These are phyloP conservation scores for Carassius carassius DNA, from an alignment of 2,113 vertebrate genomes.

Conservation along the genomic window DNA sequence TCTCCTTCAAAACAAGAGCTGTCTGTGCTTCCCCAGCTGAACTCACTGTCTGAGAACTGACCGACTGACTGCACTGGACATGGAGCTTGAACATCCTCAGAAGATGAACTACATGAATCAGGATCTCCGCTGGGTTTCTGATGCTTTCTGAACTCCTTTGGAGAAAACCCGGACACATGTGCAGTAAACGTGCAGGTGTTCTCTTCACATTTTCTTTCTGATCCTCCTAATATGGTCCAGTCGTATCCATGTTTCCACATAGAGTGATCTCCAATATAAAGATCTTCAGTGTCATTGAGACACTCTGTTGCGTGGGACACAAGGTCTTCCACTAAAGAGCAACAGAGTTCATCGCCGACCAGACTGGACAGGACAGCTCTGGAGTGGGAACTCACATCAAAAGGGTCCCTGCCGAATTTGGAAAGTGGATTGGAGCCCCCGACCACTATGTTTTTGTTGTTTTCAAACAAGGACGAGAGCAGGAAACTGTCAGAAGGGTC, in stretches of 20 bases:
- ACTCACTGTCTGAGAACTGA: conserved; percentile 69
- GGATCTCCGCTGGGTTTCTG: conserved; percentile 19
- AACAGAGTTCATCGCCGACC: conserved; percentile 72
- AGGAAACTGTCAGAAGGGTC: conserved; percentile 71
- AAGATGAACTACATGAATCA: background rate
- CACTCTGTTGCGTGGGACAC: conserved; percentile 64
- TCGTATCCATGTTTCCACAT: conserved; percentile 73
- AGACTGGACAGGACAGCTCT: conserved; percentile 74
- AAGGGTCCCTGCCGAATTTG: conserved; percentile 67
- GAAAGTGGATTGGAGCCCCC: conserved; percentile 66
- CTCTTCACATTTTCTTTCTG: conserved; percentile 52
- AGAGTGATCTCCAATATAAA: conserved; percentile 67
- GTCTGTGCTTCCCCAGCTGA: conserved; percentile 72
- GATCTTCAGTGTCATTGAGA: conserved; percentile 63
- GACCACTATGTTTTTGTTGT: conserved; percentile 68
- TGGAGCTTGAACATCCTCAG: conserved; percentile 13
- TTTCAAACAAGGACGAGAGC: conserved; percentile 75
- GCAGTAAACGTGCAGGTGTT: conserved; percentile 67
- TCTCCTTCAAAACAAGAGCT: conserved; percentile 66
- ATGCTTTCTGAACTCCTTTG: conserved; percentile 48
- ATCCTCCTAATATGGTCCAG: conserved; percentile 72
- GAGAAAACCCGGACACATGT: conserved; percentile 62
- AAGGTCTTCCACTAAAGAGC: conserved; percentile 73
- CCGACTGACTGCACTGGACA: conserved; percentile 55
- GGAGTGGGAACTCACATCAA: conserved; percentile 63